phyloP scores from a whole-genome alignment of 2,113 vertebrate genomes.

The Pleuronectes platessa region DNA sequence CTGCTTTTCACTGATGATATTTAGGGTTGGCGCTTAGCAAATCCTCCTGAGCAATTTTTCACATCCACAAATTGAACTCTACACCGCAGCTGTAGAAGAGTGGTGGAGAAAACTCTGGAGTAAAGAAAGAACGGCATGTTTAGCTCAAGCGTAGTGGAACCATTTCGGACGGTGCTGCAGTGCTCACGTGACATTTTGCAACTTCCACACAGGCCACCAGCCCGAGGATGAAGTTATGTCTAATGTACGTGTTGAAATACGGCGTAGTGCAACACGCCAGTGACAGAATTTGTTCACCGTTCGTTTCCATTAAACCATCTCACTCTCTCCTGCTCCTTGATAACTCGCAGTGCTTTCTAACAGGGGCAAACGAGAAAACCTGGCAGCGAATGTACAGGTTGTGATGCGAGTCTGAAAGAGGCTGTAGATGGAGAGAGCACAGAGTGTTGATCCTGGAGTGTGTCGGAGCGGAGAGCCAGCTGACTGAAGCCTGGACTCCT shows the following conservation, averaged over 20 bases:
- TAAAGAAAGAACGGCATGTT: neutral
- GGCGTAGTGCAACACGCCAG: neutral
- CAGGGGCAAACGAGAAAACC: neutral
- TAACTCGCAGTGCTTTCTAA: neutral
- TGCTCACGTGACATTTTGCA: constrained; percentile 3
- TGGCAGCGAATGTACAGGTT: constrained; percentile 13
- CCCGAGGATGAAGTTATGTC: neutral
- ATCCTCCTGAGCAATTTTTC: neutral
- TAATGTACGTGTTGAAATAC: neutral
- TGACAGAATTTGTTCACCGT: too few relatives aligned
- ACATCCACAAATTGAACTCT: neutral
- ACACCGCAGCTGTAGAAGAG: neutral
- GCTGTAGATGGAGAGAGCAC: constrained; percentile 16
- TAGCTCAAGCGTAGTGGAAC: neutral
- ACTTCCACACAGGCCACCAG: neutral
- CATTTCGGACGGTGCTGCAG: neutral
- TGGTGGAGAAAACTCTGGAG: too few relatives aligned
- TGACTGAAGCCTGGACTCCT: constrained; percentile 34
- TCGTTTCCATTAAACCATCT: neutral
- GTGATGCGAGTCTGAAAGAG: constrained; percentile 12
- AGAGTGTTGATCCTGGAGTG: constrained; percentile 9
- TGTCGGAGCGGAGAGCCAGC: constrained; percentile 12
- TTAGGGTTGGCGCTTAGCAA: too few relatives aligned
- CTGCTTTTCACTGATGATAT: too few relatives aligned
- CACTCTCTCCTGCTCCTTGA: neutral